Percentiles rank a stretch among this genome's conserved stretches.
These are phyloP conservation scores for Prionchulus punctatus DNA, from an alignment of 2,888 invertebrate species.

Conservation along the genomic window DNA sequence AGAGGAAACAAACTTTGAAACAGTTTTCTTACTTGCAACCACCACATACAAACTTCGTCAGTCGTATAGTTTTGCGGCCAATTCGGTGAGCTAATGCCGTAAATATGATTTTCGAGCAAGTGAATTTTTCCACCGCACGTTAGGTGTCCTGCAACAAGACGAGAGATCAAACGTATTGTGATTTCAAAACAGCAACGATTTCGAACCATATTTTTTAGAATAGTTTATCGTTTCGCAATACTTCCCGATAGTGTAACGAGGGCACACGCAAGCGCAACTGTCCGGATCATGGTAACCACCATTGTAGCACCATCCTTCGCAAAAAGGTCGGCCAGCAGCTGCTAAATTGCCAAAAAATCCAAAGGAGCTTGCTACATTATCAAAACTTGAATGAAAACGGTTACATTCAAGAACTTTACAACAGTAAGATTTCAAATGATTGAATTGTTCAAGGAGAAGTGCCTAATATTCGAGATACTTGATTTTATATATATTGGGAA, in stretches of 20 bases:
- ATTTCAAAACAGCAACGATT: neutral
- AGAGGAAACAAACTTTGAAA: too few relatives aligned
- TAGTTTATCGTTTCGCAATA: slow-evolving; percentile 1
- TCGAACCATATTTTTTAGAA: neutral
- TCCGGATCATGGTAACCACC: slow-evolving; percentile 6
- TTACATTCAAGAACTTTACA: neutral
- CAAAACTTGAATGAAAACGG: neutral
- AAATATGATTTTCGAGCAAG: neutral
- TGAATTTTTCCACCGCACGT: slow-evolving; percentile 7
- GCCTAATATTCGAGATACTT: neutral
- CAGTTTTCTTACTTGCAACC: neutral
- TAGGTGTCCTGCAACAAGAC: slow-evolving; percentile 3
- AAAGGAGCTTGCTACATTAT: too few relatives aligned
- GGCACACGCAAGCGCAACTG: slow-evolving; percentile 5
- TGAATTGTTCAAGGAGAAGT: neutral
- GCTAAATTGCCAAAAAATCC: neutral
- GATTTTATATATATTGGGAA: neutral
- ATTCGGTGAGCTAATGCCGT: slow-evolving; percentile 5
- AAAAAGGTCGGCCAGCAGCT: neutral
- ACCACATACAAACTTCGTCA: slow-evolving; percentile 6
- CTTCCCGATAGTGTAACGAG: slow-evolving; percentile 1
- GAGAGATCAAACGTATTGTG: neutral
- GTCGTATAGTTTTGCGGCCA: neutral
- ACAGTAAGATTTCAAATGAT: too few relatives aligned
- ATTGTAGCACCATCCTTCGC: slow-evolving; percentile 9